These are phyloP conservation scores for Sebastes miniatus DNA, from an alignment of 2,797 vertebrate genomes.

Conservation along the genomic window DNA sequence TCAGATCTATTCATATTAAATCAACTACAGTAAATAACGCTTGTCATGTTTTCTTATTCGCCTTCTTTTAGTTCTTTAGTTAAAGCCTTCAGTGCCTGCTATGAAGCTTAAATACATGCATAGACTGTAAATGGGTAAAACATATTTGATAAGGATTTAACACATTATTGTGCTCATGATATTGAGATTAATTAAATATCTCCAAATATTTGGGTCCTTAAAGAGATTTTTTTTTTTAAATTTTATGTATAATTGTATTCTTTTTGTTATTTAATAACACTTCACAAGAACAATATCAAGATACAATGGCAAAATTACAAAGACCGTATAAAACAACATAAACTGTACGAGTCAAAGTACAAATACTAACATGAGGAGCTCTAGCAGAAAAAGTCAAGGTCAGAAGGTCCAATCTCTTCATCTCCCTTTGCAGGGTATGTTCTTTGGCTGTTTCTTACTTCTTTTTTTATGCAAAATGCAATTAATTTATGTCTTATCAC, in stretches of 20 bases:
- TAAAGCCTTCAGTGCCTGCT: neutral
- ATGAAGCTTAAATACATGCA: neutral
- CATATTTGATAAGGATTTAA: neutral
- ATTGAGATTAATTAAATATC: neutral
- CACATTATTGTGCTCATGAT: neutral
- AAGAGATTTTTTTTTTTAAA: neutral
- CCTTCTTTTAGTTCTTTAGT: neutral
- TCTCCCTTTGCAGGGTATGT: too few relatives aligned
- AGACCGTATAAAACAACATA: neutral
- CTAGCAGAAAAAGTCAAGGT: neutral
- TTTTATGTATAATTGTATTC: accelerated
- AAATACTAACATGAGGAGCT: neutral
- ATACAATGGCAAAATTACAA: accelerated
- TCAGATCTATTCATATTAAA: neutral
- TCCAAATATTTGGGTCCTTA: neutral
- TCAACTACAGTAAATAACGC: neutral
- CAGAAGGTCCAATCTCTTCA: neutral
- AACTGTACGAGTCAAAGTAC: neutral
- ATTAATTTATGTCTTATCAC: neutral
- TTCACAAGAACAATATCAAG: neutral
- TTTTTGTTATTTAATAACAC: neutral
- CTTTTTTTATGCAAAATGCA: too few relatives aligned
- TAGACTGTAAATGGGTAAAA: neutral
- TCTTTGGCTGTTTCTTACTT: too few relatives aligned
- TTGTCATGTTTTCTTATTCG: neutral